Conservation (phyloP, 37 sponge, comb jelly and placozoan species). For the Crambe crambe region DNA sequence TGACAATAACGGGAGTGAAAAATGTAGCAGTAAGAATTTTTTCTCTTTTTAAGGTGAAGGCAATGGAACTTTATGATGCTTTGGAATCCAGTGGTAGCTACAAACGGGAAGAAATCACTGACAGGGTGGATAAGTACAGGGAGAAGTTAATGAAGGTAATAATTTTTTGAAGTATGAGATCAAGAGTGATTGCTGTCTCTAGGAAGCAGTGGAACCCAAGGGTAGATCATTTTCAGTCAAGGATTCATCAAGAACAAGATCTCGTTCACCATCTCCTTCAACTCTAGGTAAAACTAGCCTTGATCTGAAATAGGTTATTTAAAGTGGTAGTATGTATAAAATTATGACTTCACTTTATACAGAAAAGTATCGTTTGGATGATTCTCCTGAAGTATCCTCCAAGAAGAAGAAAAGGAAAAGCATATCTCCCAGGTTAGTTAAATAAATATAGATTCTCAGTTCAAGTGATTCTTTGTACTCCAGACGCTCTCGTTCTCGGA, state of each 20-base stretch:
- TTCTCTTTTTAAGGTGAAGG: no score
- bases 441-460: not conserved
- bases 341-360: not conserved
- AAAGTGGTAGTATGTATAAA: not conserved
- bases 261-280: slow-evolving; percentile 43
- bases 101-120: slow-evolving; percentile 56
- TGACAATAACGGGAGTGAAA: no score
- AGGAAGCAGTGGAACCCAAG: slow-evolving; percentile 49
- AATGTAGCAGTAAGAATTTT: no score
- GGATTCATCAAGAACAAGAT: slow-evolving; percentile 1
- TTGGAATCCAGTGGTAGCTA: slow-evolving; percentile 72
- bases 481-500: slow-evolving; percentile 7
- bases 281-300: slow-evolving; percentile 9
- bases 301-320: not conserved
- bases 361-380: slow-evolving; percentile 5
- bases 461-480: not conserved
- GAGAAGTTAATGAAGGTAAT: slow-evolving; percentile 67
- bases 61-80: slow-evolving; percentile 73
- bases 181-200: not conserved
- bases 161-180: not conserved
- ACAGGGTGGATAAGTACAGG: slow-evolving; percentile 62
- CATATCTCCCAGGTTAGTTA: not conserved
- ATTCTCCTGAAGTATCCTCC: not conserved
- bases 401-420: not conserved
- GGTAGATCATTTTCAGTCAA: slow-evolving; percentile 9